Base-by-base conservation (phyloP, 2,113 vertebrate species). In the Peromyscus polionotus region DNA sequence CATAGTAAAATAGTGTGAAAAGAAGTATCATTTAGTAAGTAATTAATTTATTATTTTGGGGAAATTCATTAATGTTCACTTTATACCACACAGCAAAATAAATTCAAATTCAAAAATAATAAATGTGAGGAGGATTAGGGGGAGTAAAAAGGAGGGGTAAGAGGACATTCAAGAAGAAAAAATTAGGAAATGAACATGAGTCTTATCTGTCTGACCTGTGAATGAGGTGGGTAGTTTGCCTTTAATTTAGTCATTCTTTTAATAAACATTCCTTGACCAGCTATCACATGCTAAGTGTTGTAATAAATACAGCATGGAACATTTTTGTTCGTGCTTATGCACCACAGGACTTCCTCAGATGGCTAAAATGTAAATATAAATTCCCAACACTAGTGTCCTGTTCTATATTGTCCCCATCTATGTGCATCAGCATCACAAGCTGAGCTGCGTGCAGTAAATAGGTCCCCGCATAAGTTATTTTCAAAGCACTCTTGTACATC, bases 401-500 rank as follows among this genome's bases (percentile, higher is more conserved):
- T 42, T 94, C n/a, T 17, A 3, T 72, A 67, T 57, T 17, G 59
- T 9, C 26, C 28, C 48, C 4, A 36, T 87, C 7, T 88, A 28
- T 11, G 42, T 90, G 61, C 14, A 84, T 48, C 31, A 94, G 26
- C 12, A 10, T 70, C 57, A 36, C 2, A 19, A 51, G 36, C 89
- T 93, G 24, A 45, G 42, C 89, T 93, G 12, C 45, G 19, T 33
- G 39, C 26, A 39, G 24, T 87, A 70, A 84, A 24, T 87, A 92
- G 11, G 36, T 54, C 88, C n/a, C 77, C 26, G 5, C 5, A 13
- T 59, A 91, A 28, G 5, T 48, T 89, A 36, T 86, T 97, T 88
- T 84, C 72, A 31, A 95, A 90, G 63, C 42, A 89, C 61, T 92
- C 93, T 94, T 88, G 39, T 90, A 93, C 88, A 92, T 97, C 59